Conservation (phyloP, 2,797 vertebrate species). For the Rhodeus uyekii region DNA sequence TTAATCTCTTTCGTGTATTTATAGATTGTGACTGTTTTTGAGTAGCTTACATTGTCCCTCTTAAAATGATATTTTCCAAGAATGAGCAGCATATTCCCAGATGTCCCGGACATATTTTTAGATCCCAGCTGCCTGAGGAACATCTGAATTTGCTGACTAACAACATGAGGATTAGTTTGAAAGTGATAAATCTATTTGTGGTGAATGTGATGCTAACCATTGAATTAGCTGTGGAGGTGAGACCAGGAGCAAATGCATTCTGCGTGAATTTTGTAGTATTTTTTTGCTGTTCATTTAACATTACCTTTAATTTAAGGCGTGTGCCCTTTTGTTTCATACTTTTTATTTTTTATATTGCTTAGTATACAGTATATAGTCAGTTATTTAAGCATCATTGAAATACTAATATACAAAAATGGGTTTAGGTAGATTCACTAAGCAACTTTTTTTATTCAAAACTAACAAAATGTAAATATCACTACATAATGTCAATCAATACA, state of each 20-base stretch:
- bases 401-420: background rate
- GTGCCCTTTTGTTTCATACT: background rate
- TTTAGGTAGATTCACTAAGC: too few relatives aligned
- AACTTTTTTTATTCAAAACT: too few relatives aligned
- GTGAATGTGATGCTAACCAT: background rate
- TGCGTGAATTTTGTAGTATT: constrained; percentile 8
- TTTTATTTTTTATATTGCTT: background rate
- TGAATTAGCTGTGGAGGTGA: background rate
- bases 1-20: background rate
- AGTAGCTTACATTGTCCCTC: background rate
- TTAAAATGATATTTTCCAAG: constrained; percentile 27
- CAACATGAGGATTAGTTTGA: background rate
- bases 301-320: constrained; percentile 3
- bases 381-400: background rate
- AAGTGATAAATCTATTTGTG: constrained; percentile 37
- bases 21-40: background rate
- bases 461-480: too few relatives aligned
- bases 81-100: constrained; percentile 34
- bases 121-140: constrained; percentile 39
- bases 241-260: background rate
- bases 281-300: background rate
- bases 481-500: too few relatives aligned
- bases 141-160: constrained; percentile 41
- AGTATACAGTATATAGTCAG: background rate
- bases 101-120: constrained; percentile 35